Conservation (phyloP, 1,140 invertebrate genomes). For the Eulimnadia texana region DNA sequence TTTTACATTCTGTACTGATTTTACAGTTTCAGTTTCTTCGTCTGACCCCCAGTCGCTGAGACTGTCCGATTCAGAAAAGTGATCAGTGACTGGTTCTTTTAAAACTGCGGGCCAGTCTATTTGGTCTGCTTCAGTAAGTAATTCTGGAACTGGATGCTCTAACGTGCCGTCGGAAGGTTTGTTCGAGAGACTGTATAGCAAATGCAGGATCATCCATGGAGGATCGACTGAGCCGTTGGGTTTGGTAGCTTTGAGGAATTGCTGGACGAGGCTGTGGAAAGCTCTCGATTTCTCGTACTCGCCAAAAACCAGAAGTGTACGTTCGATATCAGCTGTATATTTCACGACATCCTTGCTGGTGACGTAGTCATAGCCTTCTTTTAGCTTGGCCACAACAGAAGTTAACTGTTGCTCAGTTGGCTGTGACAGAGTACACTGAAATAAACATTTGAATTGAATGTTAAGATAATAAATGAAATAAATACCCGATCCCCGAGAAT, state of each 20-base stretch:
- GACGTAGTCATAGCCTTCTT: neutral
- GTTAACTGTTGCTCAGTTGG: neutral
- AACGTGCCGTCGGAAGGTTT: neutral
- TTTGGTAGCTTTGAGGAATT: neutral
- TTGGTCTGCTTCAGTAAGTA: neutral
- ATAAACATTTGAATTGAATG: no score
- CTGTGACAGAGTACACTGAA: no score
- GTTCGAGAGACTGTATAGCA: neutral
- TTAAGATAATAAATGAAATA: no score
- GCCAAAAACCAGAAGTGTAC: neutral
- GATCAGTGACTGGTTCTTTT: neutral
- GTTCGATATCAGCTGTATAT: neutral
- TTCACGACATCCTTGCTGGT: neutral
- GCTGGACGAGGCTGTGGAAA: neutral
- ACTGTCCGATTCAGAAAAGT: neutral
- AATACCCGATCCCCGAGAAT: no score
- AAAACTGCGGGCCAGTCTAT: neutral
- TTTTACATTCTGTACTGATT: neutral
- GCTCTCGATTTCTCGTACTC: neutral
- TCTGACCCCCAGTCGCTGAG: neutral
- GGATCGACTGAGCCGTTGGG: neutral
- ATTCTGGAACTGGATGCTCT: neutral
- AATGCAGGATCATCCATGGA: neutral
- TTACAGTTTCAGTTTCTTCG: neutral
- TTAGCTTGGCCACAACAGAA: neutral